Evolutionary conservation across 2,113 vertebrate species (phyloP), one percentile per base, ranked within the genome.

Genomic region (Anas platyrhynchos): DNA sequence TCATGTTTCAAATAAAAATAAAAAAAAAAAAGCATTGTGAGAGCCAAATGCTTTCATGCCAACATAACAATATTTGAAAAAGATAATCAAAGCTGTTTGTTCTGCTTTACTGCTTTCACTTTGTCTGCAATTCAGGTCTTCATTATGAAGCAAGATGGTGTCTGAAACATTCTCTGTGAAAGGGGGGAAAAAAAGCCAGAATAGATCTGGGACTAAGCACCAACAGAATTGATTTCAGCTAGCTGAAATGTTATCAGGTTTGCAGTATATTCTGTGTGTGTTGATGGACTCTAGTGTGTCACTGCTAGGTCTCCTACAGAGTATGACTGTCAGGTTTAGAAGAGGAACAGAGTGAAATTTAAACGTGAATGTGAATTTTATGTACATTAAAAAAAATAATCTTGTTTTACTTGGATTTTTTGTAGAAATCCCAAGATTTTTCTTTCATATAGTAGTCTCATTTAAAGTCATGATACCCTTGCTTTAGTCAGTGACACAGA

Each of bases 51-150:
- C 86, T 92, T 93, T 29, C 5, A 21, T 85, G 90, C 80, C 88
- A 92, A 55, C 41, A 2, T 61, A 86, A 92, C 92, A 94, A 84
- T 96, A 92, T 94, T 97, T 93, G 93, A 92, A 85, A 91, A 95
- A 92, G 93, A 92, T 91, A 86, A 96, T 95, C 83, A 86, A 81
- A 95, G 90, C 81, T 95, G 86, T 95, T 97, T 95, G 93, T 96
- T 96, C 93, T 93, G 93, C 91, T 94, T 86, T 93, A 11, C 80
- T 87, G 88, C 58, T 89, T 94, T 83, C 71, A 48, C 82, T 93
- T 92, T 89, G 83, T 86, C 69, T 95, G 89, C 73, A 58, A 0
- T 95, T 96, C 80, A 84, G 76, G 93, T 86, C 90, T 88, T 95
- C 90, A 76, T 94, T 93, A 84, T 69, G 92, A 82, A 84, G 73